Conservation (phyloP, 1,140 invertebrate species). For the Drosophila pachea region DNA sequence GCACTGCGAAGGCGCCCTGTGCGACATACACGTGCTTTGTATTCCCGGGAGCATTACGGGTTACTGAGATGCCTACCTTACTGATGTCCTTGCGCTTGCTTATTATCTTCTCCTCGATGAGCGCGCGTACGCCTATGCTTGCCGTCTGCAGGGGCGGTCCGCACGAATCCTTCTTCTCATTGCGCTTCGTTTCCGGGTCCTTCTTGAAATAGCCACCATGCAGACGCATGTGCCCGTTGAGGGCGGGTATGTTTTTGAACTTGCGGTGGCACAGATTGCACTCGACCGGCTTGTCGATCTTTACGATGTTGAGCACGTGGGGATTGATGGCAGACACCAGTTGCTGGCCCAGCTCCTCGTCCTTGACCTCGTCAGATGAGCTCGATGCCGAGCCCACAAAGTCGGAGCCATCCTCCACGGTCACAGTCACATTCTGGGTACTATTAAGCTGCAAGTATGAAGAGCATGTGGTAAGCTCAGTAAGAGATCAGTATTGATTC, state of each 20-base stretch:
- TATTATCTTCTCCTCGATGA: conserved; percentile 95
- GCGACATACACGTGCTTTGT: conserved; percentile 1
- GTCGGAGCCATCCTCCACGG: conserved; percentile 72
- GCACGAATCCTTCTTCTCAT: conserved; percentile 89
- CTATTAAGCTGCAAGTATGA: conserved; percentile 62
- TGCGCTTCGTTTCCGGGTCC: conserved; percentile 92
- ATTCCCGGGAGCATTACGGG: not conserved
- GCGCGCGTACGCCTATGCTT: conserved; percentile 90
- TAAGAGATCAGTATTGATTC: not conserved
- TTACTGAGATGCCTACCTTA: conserved; percentile 55
- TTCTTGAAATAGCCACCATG: conserved; percentile 98
- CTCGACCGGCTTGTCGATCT: conserved; percentile 90
- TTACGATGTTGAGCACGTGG: conserved; percentile 79
- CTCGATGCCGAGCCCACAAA: conserved; percentile 41
- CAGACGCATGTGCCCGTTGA: conserved; percentile 97
- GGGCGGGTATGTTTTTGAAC: conserved; percentile 97
- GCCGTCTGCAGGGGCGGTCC: conserved; percentile 92
- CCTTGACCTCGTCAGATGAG: conserved; percentile 68
- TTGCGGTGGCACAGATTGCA: conserved; percentile 96
- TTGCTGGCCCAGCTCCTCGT: conserved; percentile 74
- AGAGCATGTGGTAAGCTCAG: conserved; percentile 4
- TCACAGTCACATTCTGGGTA: conserved; percentile 70
- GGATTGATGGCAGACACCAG: conserved; percentile 76
- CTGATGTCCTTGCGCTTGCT: conserved; percentile 82
- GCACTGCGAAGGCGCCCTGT: conserved; percentile 77